Percentiles rank a stretch among this genome's conserved stretches.
These are phyloP conservation scores for Diploptera punctata DNA, from an alignment of 2,888 invertebrate genomes.

Conservation along the genomic window DNA sequence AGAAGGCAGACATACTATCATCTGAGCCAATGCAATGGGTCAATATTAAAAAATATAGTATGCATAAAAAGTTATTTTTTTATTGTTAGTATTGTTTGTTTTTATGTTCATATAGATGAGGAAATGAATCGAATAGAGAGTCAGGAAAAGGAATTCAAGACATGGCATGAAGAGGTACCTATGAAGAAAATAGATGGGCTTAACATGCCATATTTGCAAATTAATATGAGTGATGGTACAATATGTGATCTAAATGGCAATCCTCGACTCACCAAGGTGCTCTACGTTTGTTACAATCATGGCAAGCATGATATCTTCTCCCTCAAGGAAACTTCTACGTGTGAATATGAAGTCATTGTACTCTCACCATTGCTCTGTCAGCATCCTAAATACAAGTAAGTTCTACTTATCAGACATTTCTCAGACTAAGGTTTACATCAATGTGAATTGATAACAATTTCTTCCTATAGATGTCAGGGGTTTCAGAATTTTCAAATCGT, in stretches of 20 bases:
- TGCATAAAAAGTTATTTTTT: neutral
- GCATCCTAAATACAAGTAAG: conserved; percentile 83
- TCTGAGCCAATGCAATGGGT: too few species aligned
- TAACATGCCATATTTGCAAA: conserved; percentile 85
- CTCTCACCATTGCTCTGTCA: conserved; percentile 85
- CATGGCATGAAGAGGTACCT: conserved; percentile 48
- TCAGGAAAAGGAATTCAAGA: neutral
- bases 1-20: too few species aligned
- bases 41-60: too few species aligned
- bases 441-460: too few species aligned
- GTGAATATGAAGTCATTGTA: conserved; percentile 93
- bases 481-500: too few species aligned
- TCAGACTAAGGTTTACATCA: too few species aligned
- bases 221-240: conserved; percentile 89
- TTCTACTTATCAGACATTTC: neutral
- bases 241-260: conserved; percentile 89
- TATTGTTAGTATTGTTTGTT: too few species aligned
- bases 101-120: too few species aligned
- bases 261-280: conserved; percentile 79
- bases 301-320: conserved; percentile 93
- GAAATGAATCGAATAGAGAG: neutral
- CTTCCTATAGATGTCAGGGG: too few species aligned
- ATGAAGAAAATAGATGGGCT: conserved; percentile 85
- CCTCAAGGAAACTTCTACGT: conserved; percentile 91
- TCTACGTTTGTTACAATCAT: conserved; percentile 88